These are phyloP conservation scores for Bucorvus abyssinicus DNA, from an alignment of 2,797 vertebrate genomes.

Conservation along the genomic window DNA sequence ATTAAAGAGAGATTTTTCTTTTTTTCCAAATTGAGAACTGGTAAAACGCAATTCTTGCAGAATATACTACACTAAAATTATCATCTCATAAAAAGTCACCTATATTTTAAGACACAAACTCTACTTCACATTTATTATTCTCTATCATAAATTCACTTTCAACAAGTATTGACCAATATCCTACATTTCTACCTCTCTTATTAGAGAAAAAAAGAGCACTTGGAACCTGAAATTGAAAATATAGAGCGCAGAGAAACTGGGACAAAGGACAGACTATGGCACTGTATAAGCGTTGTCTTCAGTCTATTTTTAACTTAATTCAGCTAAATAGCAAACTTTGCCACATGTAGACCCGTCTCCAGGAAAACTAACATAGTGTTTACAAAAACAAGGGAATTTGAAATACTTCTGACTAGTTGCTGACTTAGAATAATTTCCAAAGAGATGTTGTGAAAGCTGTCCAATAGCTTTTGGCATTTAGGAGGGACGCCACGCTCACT, in stretches of 20 bases:
- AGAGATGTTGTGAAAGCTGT: neutral
- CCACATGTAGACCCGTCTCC: neutral
- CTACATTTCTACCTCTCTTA: neutral
- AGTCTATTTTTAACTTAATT: neutral
- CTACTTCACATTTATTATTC: neutral
- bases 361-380: neutral
- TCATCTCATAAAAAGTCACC: neutral
- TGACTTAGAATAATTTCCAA: conserved; percentile 17
- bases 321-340: neutral
- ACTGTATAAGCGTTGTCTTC: neutral
- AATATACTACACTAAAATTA: neutral
- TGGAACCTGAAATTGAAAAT: neutral
- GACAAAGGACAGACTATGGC: neutral
- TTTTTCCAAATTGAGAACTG: neutral
- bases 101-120: neutral
- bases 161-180: neutral
- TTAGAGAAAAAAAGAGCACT: neutral
- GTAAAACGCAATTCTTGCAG: neutral
- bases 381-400: conserved; percentile 2
- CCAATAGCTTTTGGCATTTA: neutral
- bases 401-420: conserved; percentile 13
- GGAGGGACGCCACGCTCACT: neutral
- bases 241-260: neutral
- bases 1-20: neutral
- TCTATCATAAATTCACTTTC: neutral